phyloP scores from a whole-genome alignment of 2,888 invertebrate genomes.

The Chouioia cunea region DNA sequence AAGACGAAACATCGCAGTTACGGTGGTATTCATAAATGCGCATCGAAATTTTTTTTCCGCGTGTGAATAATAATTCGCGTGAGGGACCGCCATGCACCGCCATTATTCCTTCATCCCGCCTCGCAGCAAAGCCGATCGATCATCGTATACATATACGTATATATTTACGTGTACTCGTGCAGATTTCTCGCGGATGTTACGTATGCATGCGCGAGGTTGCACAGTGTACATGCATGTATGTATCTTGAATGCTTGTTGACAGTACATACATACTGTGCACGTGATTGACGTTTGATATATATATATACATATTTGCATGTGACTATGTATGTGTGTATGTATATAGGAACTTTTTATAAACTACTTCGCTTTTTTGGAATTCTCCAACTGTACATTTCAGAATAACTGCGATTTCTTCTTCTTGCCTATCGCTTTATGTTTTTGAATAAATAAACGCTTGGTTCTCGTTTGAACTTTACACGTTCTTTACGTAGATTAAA shows the following conservation, averaged over 20 bases:
- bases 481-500: too few species aligned
- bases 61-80: too few species aligned
- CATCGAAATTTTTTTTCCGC: too few species aligned
- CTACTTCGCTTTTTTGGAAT: conserved; percentile 30
- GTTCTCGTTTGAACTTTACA: too few species aligned
- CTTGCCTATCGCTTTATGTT: too few species aligned
- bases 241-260: conserved; percentile 3
- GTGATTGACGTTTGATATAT: conserved; percentile 1
- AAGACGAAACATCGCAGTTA: too few species aligned
- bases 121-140: conserved; percentile 6
- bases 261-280: not conserved
- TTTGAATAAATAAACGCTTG: too few species aligned
- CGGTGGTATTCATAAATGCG: too few species aligned
- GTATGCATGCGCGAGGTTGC: conserved; percentile 20
- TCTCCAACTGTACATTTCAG: too few species aligned
- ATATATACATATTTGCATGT: conserved; percentile 31
- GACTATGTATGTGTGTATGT: not conserved
- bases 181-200: conserved; percentile 22
- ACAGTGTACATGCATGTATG: not conserved
- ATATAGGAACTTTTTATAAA: conserved; percentile 16
- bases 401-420: too few species aligned
- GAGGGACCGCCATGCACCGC: too few species aligned
- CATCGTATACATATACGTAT: conserved; percentile 12
- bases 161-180: not conserved
- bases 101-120: too few species aligned